Evolutionary conservation across 2,888 invertebrate genomes (phyloP).

Genomic region (Limnephilus lunatus): DNA sequence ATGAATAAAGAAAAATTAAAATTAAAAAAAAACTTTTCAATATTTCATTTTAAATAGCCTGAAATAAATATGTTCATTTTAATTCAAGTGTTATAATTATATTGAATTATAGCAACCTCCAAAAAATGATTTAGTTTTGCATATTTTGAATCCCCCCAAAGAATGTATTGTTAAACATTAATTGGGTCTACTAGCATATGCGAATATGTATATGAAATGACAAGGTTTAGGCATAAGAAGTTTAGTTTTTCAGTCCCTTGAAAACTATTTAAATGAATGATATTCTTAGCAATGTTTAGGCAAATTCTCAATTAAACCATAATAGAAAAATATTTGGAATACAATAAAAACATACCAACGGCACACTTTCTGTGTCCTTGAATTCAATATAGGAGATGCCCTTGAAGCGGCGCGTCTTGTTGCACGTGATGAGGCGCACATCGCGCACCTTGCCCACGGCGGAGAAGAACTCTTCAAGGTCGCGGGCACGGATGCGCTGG

Average conservation of each 20-base stretch:
- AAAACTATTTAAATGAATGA: background rate
- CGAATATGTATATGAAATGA: background rate
- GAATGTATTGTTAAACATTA: constrained; percentile 35
- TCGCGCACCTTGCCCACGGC: constrained; percentile 99
- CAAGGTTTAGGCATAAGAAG: too few species aligned
- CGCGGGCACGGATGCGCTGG: constrained; percentile 93
- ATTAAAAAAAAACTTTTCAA: too few species aligned
- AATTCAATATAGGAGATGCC: constrained; percentile 99
- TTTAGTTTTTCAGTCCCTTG: too few species aligned
- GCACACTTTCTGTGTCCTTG: constrained; percentile 97
- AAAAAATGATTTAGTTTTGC: constrained; percentile 57
- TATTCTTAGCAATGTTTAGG: background rate
- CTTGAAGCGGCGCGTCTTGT: constrained; percentile 98
- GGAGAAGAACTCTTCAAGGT: constrained; percentile 98
- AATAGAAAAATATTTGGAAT: background rate
- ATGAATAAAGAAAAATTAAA: too few species aligned
- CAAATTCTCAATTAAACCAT: background rate
- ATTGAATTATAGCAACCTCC: background rate
- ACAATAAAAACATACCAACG: constrained; percentile 82
- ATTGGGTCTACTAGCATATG: constrained; percentile 63
- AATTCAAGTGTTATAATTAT: background rate
- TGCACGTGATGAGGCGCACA: constrained; percentile 98
- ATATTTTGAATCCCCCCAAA: constrained; percentile 62
- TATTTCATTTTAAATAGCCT: background rate
- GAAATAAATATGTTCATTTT: background rate